Evolutionary conservation across 1,140 invertebrate genomes (phyloP), one percentile per base, ranked within the genome.

Genomic region (Galleria mellonella): DNA sequence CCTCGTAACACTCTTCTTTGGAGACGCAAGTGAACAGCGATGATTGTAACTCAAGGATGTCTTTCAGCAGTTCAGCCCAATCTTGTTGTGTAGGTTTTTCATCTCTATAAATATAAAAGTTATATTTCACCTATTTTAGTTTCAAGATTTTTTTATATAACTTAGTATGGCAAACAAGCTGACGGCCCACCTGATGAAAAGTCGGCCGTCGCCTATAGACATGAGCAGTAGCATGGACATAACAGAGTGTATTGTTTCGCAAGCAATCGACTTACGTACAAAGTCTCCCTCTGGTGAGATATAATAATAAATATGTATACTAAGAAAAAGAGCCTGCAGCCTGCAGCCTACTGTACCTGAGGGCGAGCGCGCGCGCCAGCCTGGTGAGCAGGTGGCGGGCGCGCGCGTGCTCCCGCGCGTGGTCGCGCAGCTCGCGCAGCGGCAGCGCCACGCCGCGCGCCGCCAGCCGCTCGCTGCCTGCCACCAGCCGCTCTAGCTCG

Each of bases 371-470:
- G 31, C 41, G 41, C 5, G 65, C 54, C 8, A 62, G 29, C 2
- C 55, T 37, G 8, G 50, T 41, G 29, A 72, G 59, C 42, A 72
- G 32, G 14, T 31, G 30, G 12, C 23, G 29, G 31, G 42, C 41
- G 40, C 39, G 30, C 28, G 32, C 33, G 23, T 27, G 43, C 3
- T 31, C 32, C 7, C 35, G 36, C 38, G 52, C 51, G 5, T 63
- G 32, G 27, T 83, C 51, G 35, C 66, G 72, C 27, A 90, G 55
- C 35, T 81, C 73, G 10, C 72, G 61, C 15, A 87, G 73, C 28
- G 88, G 73, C 43, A 86, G 72, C 42, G 61, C 63, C 28, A 90
- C 76, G 15, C 65, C 68, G 47, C 89, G 88, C 57, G 83, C 83
- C 27, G 75, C 73, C 13, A 89, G 60, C 15, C 86, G 73, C 45